A percentile compares a stretch with the other conserved stretches of the same genome.
Evolutionary conservation across 1,140 invertebrate genomes (phyloP).

Genomic region (Sitodiplosis mosellana): DNA sequence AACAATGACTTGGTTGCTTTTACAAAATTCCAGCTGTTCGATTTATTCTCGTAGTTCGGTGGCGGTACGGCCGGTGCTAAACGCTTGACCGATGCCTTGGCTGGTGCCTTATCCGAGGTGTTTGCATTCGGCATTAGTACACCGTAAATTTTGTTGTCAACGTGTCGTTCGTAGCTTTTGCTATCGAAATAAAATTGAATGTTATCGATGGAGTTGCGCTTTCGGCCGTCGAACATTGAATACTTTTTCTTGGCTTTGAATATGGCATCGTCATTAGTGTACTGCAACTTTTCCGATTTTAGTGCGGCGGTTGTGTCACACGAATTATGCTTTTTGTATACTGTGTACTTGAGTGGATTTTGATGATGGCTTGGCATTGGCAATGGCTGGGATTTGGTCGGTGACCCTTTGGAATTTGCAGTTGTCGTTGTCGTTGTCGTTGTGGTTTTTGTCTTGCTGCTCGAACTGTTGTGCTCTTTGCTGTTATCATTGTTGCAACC

Average conservation of each 20-base stretch:
- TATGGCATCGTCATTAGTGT: background rate
- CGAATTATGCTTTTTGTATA: conserved; percentile 2
- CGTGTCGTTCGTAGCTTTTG: conserved; percentile 4
- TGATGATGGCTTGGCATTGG: background rate
- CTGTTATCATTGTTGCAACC: background rate
- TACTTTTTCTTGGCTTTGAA: conserved; percentile 1
- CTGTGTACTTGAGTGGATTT: background rate
- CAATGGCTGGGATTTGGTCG: background rate
- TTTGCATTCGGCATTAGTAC: background rate
- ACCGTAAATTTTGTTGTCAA: conserved; percentile 5
- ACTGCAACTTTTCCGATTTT: background rate
- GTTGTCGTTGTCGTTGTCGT: background rate
- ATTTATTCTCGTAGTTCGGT: background rate
- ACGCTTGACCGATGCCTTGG: too few species aligned
- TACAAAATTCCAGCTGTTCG: background rate
- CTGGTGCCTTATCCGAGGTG: background rate
- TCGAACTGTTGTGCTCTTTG: background rate
- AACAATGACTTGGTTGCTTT: background rate
- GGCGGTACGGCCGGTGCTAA: too few species aligned
- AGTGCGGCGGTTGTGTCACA: background rate
- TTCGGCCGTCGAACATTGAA: conserved; percentile 1
- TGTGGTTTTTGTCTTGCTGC: background rate
- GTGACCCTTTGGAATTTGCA: background rate
- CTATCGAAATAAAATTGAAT: conserved; percentile 5
- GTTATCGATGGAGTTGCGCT: background rate